A percentile compares a stretch with the other conserved stretches of the same genome.
Evolutionary conservation across 2,888 invertebrate genomes (phyloP).

Genomic region (Mermis nigrescens): DNA sequence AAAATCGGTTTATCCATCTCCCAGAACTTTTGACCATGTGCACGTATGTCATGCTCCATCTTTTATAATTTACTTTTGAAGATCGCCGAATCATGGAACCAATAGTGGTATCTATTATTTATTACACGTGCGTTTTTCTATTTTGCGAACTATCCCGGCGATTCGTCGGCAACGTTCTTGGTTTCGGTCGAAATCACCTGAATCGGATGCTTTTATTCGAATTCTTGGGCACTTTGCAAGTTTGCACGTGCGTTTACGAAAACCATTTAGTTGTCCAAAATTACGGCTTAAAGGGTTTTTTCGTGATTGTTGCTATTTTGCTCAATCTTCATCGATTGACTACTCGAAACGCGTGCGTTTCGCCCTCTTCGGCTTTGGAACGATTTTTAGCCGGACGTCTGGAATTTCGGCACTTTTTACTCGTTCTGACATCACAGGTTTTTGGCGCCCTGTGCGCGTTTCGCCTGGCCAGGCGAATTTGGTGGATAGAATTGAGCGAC

Average conservation of each 20-base stretch:
- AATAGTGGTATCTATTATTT: background rate
- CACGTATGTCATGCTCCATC: too few species aligned
- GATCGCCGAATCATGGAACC: too few species aligned
- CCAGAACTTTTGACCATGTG: too few species aligned
- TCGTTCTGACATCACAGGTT: background rate
- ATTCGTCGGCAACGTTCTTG: background rate
- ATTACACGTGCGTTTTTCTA: background rate
- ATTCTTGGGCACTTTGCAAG: slow-evolving; percentile 15
- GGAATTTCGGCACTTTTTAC: background rate
- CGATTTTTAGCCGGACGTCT: slow-evolving; percentile 15
- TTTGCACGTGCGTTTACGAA: slow-evolving; percentile 30
- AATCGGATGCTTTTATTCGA: background rate
- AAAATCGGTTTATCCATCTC: too few species aligned
- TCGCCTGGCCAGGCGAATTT: slow-evolving; percentile 20
- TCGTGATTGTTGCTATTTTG: slow-evolving; percentile 20
- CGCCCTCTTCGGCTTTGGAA: slow-evolving; percentile 22
- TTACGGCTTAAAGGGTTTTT: slow-evolving; percentile 24
- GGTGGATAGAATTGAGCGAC: slow-evolving; percentile 20
- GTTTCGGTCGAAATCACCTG: background rate
- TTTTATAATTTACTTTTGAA: too few species aligned
- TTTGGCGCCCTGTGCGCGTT: slow-evolving; percentile 16
- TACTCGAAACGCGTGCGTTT: slow-evolving; percentile 24
- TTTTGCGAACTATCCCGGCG: slow-evolving; percentile 8
- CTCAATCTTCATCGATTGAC: slow-evolving; percentile 14
- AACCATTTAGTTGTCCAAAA: slow-evolving; percentile 25